These are phyloP conservation scores for human (Homo sapiens) DNA, from an alignment of 2,113 vertebrate genomes.

Conservation along the genomic window DNA sequence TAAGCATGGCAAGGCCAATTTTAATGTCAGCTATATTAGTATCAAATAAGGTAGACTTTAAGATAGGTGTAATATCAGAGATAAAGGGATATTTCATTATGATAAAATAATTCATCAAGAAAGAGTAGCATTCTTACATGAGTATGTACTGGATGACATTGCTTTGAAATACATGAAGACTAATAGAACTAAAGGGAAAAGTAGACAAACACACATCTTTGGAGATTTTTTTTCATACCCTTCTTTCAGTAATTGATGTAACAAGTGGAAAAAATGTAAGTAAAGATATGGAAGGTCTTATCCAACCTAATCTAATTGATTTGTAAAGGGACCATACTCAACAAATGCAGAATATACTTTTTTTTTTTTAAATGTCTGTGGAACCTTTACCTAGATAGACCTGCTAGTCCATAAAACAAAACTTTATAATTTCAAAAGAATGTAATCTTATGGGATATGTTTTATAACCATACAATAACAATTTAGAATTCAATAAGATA, in stretches of 20 bases:
- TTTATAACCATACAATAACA: neutral
- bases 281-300: neutral
- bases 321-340: neutral
- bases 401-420: neutral
- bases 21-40: neutral
- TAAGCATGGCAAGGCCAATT: neutral
- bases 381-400: neutral
- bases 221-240: neutral
- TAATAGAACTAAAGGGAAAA: neutral
- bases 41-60: neutral
- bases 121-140: neutral
- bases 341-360: neutral
- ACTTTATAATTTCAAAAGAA: neutral
- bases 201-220: neutral
- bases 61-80: neutral
- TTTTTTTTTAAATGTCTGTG: neutral
- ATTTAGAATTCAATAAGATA: neutral
- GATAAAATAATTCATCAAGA: neutral
- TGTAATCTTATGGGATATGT: neutral
- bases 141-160: neutral
- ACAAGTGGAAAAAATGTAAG: neutral
- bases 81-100: neutral
- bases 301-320: neutral
- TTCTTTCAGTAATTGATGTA: neutral
- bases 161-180: neutral